Conservation (phyloP, 2,888 invertebrate genomes). For the Amiota communis region DNA sequence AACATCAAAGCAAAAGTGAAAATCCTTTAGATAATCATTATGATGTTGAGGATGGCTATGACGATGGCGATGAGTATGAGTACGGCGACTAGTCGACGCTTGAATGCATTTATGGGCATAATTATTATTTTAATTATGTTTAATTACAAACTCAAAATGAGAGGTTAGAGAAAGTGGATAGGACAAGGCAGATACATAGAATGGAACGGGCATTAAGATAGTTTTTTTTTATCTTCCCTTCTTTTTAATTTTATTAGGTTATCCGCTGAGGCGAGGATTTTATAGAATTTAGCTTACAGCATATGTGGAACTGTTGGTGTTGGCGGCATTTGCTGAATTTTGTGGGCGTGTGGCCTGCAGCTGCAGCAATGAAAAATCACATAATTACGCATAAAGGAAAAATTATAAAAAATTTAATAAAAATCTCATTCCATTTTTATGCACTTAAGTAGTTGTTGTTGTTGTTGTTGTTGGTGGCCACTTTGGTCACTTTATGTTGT, state of each 20-base stretch:
- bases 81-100: not conserved
- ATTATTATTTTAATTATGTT: slow-evolving; percentile 19
- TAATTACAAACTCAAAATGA: not conserved
- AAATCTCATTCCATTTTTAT: too few species aligned
- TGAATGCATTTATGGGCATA: slow-evolving; percentile 23
- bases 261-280: not conserved
- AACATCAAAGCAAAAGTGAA: slow-evolving; percentile 13
- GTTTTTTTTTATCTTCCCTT: not conserved
- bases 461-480: too few species aligned
- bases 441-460: too few species aligned
- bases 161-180: not conserved
- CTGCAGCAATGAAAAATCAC: slow-evolving; percentile 17
- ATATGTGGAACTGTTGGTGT: not conserved
- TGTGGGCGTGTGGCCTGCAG: slow-evolving; percentile 9
- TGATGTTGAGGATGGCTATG: too few species aligned
- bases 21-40: not conserved
- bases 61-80: not conserved
- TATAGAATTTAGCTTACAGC: not conserved
- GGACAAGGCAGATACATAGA: not conserved
- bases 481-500: too few species aligned
- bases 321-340: not conserved
- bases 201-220: not conserved
- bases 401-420: too few species aligned
- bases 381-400: slow-evolving; percentile 8
- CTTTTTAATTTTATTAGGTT: not conserved